Evolutionary conservation across 2,888 invertebrate species (phyloP).

Genomic region (Limenitis camilla): DNA sequence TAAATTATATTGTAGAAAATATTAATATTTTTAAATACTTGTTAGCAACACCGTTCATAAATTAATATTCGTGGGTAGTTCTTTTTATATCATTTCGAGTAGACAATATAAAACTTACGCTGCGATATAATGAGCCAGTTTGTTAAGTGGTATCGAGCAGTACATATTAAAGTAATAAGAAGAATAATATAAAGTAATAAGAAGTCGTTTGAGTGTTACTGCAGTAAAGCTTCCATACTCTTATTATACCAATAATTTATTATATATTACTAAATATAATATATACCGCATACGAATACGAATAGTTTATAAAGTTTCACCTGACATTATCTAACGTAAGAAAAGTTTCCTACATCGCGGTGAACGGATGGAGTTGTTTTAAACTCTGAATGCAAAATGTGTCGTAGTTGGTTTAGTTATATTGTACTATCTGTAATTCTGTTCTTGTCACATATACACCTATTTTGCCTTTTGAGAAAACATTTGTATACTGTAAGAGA

Average conservation of each 20-base stretch:
- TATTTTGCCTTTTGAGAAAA: background rate
- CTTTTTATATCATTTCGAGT: too few species aligned
- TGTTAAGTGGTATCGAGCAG: too few species aligned
- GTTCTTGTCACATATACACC: background rate
- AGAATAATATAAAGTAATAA: too few species aligned
- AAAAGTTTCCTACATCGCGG: conserved; percentile 9
- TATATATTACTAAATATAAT: background rate
- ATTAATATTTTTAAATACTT: too few species aligned
- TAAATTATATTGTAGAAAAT: too few species aligned
- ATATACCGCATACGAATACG: background rate
- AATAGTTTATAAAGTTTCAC: conserved; percentile 2
- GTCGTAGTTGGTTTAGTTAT: conserved; percentile 1
- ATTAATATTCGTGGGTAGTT: too few species aligned
- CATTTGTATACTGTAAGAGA: background rate
- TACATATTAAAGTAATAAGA: too few species aligned
- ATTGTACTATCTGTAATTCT: conserved; percentile 1
- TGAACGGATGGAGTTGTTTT: conserved; percentile 7
- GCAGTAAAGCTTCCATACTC: too few species aligned
- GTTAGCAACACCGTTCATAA: too few species aligned
- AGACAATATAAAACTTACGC: too few species aligned
- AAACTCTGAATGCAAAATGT: conserved; percentile 8
- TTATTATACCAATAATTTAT: background rate
- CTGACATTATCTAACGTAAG: conserved; percentile 10
- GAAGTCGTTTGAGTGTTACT: too few species aligned
- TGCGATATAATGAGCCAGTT: too few species aligned